Evolutionary conservation across 2,797 vertebrate species (phyloP).

Genomic region (Crenuchus spilurus): DNA sequence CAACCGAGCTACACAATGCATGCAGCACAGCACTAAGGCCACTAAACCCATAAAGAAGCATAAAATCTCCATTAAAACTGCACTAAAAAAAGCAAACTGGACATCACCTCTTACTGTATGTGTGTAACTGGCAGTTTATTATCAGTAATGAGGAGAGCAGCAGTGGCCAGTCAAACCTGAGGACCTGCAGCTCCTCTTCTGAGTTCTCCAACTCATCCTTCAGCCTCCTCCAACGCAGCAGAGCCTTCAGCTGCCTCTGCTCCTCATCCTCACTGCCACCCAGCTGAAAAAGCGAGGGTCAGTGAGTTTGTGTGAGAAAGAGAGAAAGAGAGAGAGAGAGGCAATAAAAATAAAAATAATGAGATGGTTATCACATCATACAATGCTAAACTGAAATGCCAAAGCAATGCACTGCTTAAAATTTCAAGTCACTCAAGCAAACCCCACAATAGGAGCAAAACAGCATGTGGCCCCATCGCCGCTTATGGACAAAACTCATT

Average conservation of each 20-base stretch:
- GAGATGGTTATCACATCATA: not conserved
- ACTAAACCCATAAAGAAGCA: no score
- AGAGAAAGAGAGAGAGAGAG: conserved; percentile 7
- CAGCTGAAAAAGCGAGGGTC: conserved; percentile 70
- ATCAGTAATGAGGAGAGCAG: no score
- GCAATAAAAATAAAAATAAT: conserved; percentile 9
- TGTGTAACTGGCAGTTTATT: no score
- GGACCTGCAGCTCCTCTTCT: conserved; percentile 88
- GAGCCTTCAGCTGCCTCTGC: conserved; percentile 85
- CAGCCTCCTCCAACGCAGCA: conserved; percentile 88
- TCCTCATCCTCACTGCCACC: conserved; percentile 72
- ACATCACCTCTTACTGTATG: no score
- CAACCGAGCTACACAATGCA: no score
- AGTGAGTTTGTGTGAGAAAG: conserved; percentile 16
- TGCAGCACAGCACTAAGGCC: no score
- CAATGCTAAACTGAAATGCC: conserved; percentile 2
- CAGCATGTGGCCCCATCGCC: not conserved
- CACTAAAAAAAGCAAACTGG: no score
- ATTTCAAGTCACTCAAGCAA: not conserved
- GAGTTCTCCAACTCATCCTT: conserved; percentile 89
- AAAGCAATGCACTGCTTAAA: not conserved
- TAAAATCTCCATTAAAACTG: no score
- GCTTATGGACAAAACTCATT: not conserved
- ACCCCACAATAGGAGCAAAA: not conserved
- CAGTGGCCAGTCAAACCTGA: conserved; percentile 81